Evolutionary conservation across 2,888 invertebrate species (phyloP).

Genomic region (Morpho achilles): DNA sequence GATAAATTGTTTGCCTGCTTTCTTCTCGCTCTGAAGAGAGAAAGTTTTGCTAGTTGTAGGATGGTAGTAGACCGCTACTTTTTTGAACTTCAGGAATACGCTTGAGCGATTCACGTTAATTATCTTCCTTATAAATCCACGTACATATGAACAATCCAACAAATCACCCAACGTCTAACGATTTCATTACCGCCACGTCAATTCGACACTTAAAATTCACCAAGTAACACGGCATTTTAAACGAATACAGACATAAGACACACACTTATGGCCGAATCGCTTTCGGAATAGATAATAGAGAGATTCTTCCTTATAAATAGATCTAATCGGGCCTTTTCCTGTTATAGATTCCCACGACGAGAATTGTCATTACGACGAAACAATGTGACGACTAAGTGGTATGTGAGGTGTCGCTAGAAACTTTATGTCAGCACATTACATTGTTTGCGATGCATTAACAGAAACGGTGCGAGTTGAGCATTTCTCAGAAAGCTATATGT

Average conservation of each 20-base stretch:
- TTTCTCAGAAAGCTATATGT: too few relatives aligned
- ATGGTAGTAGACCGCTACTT: too few relatives aligned
- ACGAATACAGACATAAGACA: slow-evolving; percentile 46
- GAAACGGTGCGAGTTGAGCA: neutral
- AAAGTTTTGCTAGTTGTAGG: too few relatives aligned
- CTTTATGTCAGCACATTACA: slow-evolving; percentile 6
- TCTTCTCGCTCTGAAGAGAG: too few relatives aligned
- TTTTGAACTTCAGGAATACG: too few relatives aligned
- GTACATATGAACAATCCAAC: slow-evolving; percentile 1
- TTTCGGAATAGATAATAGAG: slow-evolving; percentile 39
- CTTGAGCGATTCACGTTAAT: neutral
- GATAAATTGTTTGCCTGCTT: too few relatives aligned
- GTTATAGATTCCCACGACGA: slow-evolving; percentile 31
- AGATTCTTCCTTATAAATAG: slow-evolving; percentile 31
- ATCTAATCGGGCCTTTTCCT: slow-evolving; percentile 34
- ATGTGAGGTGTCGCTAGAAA: slow-evolving; percentile 6
- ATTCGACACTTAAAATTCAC: slow-evolving; percentile 66
- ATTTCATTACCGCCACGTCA: slow-evolving; percentile 56
- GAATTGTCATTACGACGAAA: slow-evolving; percentile 21
- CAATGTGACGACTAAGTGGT: slow-evolving; percentile 11
- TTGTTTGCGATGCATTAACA: neutral
- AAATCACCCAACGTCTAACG: slow-evolving; percentile 14
- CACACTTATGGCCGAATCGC: slow-evolving; percentile 42
- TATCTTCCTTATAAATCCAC: neutral
- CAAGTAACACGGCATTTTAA: slow-evolving; percentile 62